Conservation (phyloP, 2,797 vertebrate genomes). For the Pelochelys cantorii region DNA sequence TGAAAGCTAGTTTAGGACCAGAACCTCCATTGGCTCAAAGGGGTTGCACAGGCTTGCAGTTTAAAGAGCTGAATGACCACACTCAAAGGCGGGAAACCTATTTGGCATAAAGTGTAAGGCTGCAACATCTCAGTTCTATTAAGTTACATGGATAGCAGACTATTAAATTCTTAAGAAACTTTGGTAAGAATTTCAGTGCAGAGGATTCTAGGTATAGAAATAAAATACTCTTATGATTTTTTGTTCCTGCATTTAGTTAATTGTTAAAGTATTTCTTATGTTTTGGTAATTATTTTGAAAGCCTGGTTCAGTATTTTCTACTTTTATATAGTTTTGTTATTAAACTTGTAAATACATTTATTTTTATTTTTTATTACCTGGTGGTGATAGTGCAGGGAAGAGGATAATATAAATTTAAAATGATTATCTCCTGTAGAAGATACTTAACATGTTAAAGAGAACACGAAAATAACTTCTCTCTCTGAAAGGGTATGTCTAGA, state of each 20-base stretch:
- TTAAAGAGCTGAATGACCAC: background rate
- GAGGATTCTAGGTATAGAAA: background rate
- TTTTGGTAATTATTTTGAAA: background rate
- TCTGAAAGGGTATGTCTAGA: too few relatives aligned
- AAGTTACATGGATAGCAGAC: background rate
- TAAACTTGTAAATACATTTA: background rate
- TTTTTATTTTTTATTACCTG: slow-evolving; percentile 1
- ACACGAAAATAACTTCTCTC: background rate
- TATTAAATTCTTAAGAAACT: background rate
- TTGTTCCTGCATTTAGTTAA: background rate
- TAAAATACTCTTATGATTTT: background rate
- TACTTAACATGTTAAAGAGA: slow-evolving; percentile 1
- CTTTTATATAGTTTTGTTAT: slow-evolving; percentile 1
- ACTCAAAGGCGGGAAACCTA: background rate
- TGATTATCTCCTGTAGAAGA: background rate
- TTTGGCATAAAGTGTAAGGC: background rate
- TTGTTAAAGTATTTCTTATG: background rate
- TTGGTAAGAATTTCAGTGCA: background rate
- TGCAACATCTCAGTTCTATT: background rate
- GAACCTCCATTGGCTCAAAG: background rate
- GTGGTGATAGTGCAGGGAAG: background rate
- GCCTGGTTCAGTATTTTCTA: background rate
- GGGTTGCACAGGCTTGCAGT: background rate
- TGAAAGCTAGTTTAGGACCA: background rate
- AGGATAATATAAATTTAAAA: background rate